phyloP scores from a whole-genome alignment of 1,140 invertebrate genomes.

The Piezodorus guildinii region DNA sequence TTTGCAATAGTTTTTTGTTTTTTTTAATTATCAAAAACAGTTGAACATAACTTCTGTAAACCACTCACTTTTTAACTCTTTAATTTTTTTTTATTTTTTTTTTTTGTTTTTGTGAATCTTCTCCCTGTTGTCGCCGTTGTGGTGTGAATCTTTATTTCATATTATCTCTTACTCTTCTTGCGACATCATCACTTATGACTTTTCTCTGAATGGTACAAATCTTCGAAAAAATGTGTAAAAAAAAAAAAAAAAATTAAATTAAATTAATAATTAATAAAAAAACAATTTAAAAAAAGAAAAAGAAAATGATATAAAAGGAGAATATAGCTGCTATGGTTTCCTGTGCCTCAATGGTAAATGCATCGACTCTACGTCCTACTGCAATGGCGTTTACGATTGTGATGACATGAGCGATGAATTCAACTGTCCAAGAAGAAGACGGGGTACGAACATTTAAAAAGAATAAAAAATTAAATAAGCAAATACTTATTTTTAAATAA shows the following conservation, averaged over 20 bases:
- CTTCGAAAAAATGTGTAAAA: too few species aligned
- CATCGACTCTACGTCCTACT: neutral
- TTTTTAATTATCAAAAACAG: neutral
- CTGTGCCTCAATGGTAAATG: conserved; percentile 3
- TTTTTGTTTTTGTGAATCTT: conserved; percentile 14
- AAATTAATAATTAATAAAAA: too few species aligned
- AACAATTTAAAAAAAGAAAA: too few species aligned
- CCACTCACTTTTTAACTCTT: neutral
- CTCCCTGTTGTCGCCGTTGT: neutral
- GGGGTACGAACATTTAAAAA: conserved; percentile 10
- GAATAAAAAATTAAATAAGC: neutral
- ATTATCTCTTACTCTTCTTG: conserved; percentile 8
- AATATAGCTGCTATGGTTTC: neutral
- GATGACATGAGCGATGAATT: conserved; percentile 8
- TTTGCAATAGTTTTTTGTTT: too few species aligned
- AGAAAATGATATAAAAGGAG: neutral
- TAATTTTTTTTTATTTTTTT: conserved; percentile 9
- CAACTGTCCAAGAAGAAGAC: conserved; percentile 7
- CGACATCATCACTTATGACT: neutral
- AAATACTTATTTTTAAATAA: too few species aligned
- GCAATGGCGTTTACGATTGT: neutral
- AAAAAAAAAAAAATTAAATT: too few species aligned
- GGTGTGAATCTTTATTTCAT: conserved; percentile 7
- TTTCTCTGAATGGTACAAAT: neutral
- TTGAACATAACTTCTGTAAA: neutral